These are phyloP conservation scores for Myiotriccus ornatus DNA, from an alignment of 2,797 vertebrate species.

Conservation along the genomic window DNA sequence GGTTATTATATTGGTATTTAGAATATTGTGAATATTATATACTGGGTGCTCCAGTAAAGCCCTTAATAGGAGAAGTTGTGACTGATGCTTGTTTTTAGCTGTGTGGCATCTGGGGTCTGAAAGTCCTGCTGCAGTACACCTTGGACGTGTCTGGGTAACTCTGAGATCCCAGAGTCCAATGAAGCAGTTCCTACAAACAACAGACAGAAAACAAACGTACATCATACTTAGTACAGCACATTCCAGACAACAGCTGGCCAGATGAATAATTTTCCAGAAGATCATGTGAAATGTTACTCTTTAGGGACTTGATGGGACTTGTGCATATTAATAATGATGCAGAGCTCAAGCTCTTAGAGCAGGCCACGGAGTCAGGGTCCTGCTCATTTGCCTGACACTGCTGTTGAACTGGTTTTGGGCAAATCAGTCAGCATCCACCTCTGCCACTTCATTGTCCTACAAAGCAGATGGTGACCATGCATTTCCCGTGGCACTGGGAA, in stretches of 20 bases:
- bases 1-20: neutral
- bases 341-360: neutral
- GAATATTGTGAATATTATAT: neutral
- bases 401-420: neutral
- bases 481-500: neutral
- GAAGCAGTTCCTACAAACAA: neutral
- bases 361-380: neutral
- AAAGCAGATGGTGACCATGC: neutral
- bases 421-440: neutral
- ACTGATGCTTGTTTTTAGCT: neutral
- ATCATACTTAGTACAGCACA: neutral
- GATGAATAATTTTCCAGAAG: neutral
- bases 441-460: neutral
- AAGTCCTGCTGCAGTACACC: neutral
- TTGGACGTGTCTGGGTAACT: rapidly evolving
- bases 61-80: neutral
- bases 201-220: neutral
- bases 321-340: rapidly evolving
- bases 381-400: neutral
- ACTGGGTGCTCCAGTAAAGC: neutral
- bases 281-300: neutral
- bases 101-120: neutral
- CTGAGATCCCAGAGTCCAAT: neutral
- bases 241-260: neutral
- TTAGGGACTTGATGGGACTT: neutral